These are phyloP conservation scores for Salvelinus alpinus DNA, from an alignment of 2,113 vertebrate genomes.

Conservation along the genomic window DNA sequence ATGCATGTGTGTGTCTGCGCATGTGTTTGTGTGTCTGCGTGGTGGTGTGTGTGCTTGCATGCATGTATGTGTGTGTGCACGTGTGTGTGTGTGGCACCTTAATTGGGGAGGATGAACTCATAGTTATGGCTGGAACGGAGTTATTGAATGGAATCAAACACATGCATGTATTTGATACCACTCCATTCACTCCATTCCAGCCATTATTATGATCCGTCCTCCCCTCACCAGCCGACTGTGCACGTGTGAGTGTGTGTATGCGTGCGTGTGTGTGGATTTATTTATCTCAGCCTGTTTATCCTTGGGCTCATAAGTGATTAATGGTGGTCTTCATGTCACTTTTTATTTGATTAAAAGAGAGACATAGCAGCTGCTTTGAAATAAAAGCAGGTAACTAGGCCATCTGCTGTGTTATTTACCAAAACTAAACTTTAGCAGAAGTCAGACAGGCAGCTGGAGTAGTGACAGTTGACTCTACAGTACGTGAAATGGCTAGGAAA, in stretches of 20 bases:
- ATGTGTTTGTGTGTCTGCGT: neutral
- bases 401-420: constrained; percentile 23
- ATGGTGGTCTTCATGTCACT: constrained; percentile 21
- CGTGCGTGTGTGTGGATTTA: neutral
- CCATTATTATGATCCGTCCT: no score
- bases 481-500: neutral
- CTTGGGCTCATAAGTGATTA: constrained; percentile 12
- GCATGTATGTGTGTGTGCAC: neutral
- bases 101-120: no score
- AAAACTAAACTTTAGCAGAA: constrained; percentile 12
- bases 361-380: constrained; percentile 20
- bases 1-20: neutral
- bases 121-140: no score
- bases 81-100: neutral
- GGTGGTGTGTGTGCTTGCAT: neutral
- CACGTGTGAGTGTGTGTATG: neutral
- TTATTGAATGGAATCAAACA: no score
- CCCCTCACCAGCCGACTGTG: neutral
- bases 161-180: no score
- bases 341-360: constrained; percentile 24
- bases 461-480: neutral
- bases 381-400: constrained; percentile 14
- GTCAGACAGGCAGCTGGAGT: constrained; percentile 5
- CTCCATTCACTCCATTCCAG: no score
- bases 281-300: constrained; percentile 9